Percentiles rank a stretch among this genome's conserved stretches.
Conservation (phyloP, 2,113 vertebrate species). For the Synodontis membranacea region DNA sequence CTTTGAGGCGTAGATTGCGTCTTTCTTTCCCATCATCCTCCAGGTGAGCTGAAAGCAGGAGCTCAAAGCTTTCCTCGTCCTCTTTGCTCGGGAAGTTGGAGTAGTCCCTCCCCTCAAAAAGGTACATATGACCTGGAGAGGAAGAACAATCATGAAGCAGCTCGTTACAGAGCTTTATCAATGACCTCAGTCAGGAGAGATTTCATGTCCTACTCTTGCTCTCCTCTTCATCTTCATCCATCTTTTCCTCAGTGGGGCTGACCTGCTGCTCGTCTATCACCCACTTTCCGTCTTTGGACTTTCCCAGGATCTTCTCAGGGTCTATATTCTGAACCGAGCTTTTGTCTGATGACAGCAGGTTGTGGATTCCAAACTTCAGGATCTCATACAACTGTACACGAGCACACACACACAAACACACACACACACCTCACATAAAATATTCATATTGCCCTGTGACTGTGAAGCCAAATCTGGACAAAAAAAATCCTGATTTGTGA, state of each 20-base stretch:
- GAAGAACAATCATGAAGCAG: not conserved
- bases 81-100: slow-evolving; percentile 83
- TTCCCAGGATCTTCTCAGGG: slow-evolving; percentile 81
- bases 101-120: slow-evolving; percentile 92
- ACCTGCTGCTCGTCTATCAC: slow-evolving; percentile 61
- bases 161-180: not conserved
- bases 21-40: slow-evolving; percentile 70
- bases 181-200: not conserved
- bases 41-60: slow-evolving; percentile 69
- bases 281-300: slow-evolving; percentile 78
- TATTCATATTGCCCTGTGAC: not conserved
- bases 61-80: slow-evolving; percentile 79
- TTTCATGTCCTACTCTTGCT: slow-evolving; percentile 59
- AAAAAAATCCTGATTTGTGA: not conserved
- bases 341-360: slow-evolving; percentile 83
- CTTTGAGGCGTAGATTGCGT: slow-evolving; percentile 78
- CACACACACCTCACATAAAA: not conserved
- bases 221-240: slow-evolving; percentile 51
- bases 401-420: not conserved
- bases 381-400: slow-evolving; percentile 77
- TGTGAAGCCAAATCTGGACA: not conserved
- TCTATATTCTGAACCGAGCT: slow-evolving; percentile 80
- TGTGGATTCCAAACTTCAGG: slow-evolving; percentile 90
- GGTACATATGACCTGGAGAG: slow-evolving; percentile 85
- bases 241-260: slow-evolving; percentile 51